These are phyloP conservation scores for Scortum barcoo DNA, from an alignment of 2,113 vertebrate genomes.

Conservation along the genomic window DNA sequence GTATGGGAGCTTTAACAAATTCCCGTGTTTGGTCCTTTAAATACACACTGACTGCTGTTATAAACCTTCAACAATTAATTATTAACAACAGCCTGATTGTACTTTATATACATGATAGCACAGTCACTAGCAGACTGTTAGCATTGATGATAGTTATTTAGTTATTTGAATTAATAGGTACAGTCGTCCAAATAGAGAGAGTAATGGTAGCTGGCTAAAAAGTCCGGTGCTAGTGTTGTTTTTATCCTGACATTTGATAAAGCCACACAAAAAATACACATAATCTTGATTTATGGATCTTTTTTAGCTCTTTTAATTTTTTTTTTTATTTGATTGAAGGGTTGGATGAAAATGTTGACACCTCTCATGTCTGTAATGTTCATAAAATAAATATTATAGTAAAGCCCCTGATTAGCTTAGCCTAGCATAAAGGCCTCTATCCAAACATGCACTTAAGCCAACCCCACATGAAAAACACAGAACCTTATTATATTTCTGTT, in stretches of 20 bases:
- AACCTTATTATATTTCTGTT: neutral
- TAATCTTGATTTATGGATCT: neutral
- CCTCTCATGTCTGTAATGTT: neutral
- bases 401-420: neutral
- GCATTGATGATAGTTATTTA: conserved; percentile 8
- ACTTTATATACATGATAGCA: too few species aligned
- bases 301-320: neutral
- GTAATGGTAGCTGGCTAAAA: too few species aligned
- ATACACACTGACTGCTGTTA: conserved; percentile 19
- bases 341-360: neutral
- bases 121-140: conserved; percentile 2
- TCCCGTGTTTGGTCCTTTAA: neutral
- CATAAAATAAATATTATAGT: neutral
- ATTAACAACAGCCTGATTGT: neutral
- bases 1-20: conserved; percentile 15
- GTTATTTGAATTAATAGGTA: conserved; percentile 11
- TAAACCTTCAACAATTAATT: neutral
- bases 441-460: neutral
- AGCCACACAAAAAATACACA: neutral
- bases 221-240: neutral
- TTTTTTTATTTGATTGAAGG: neutral
- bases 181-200: too few species aligned
- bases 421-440: neutral
- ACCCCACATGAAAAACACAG: neutral
- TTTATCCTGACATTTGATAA: neutral